Evolutionary conservation across 2,113 vertebrate species (phyloP).

Genomic region (Cyprinodon tularosa): DNA sequence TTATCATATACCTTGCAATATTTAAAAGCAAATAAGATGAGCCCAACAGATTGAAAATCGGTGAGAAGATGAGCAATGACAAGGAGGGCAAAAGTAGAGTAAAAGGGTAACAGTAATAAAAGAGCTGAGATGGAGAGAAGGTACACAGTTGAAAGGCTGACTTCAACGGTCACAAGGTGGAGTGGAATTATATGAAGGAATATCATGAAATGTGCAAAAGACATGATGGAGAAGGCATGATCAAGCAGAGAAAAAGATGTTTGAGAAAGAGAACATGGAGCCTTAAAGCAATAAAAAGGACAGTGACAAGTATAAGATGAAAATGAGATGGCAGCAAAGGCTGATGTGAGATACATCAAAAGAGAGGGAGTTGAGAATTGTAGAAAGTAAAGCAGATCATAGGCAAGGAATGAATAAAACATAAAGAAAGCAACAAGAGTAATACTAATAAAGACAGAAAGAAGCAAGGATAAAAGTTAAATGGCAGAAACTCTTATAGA

Average conservation of each 20-base stretch:
- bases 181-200: slow-evolving; percentile 25
- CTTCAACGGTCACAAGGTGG: slow-evolving; percentile 23
- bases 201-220: slow-evolving; percentile 6
- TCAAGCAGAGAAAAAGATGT: neutral
- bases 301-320: slow-evolving; percentile 4
- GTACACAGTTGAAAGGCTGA: slow-evolving; percentile 45
- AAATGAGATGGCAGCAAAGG: slow-evolving; percentile 14
- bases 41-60: slow-evolving; percentile 31
- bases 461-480: slow-evolving; percentile 21
- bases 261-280: slow-evolving; percentile 1
- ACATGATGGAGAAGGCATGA: neutral
- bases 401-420: slow-evolving; percentile 12
- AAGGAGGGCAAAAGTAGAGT: slow-evolving; percentile 22
- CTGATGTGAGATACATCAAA: neutral
- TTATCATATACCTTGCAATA: neutral
- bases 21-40: neutral
- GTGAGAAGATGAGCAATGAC: slow-evolving; percentile 17
- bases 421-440: neutral
- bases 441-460: slow-evolving; percentile 12
- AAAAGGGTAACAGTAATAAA: slow-evolving; percentile 55
- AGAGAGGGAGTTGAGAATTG: slow-evolving; percentile 4
- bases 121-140: slow-evolving; percentile 28
- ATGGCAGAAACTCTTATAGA: slow-evolving; percentile 23
- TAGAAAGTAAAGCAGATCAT: slow-evolving; percentile 23
- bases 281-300: slow-evolving; percentile 1